phyloP scores from a whole-genome alignment of 2,113 vertebrate species.

The Aix galericulata region DNA sequence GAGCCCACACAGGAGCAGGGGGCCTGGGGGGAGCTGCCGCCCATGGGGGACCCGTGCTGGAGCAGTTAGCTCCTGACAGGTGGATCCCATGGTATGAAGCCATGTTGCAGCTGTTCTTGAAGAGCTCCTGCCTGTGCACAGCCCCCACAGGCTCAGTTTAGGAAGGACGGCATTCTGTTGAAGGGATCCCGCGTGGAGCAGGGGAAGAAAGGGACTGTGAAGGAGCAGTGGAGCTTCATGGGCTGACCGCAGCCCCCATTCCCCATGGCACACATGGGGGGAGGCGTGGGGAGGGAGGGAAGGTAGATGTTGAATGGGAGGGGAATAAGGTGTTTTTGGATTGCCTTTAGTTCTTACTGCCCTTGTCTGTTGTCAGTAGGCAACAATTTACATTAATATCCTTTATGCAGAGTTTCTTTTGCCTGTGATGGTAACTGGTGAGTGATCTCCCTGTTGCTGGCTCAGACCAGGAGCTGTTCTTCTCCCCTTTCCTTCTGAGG shows the following conservation, averaged over 20 bases:
- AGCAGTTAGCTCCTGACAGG: neutral
- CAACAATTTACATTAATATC: neutral
- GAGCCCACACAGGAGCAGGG: too few species aligned
- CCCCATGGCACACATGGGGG: neutral
- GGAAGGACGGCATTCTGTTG: neutral
- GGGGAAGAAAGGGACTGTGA: neutral
- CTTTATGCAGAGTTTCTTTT: neutral
- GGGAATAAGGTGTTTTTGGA: neutral
- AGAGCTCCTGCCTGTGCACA: neutral
- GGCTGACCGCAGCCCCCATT: neutral
- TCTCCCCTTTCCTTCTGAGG: neutral
- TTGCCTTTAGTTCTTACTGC: neutral
- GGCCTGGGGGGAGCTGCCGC: too few species aligned
- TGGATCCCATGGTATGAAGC: neutral
- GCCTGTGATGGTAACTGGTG: neutral
- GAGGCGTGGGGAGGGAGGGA: neutral
- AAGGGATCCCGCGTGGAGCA: neutral
- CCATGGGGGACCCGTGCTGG: too few species aligned
- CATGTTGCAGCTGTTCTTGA: neutral
- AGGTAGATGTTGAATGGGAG: neutral
- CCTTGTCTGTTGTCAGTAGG: neutral
- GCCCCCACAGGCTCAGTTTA: neutral
- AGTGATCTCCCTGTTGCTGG: neutral
- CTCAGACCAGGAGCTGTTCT: neutral
- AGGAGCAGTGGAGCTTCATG: neutral